These are phyloP conservation scores for Pungitius pungitius DNA, from an alignment of 2,113 vertebrate species.

Conservation along the genomic window DNA sequence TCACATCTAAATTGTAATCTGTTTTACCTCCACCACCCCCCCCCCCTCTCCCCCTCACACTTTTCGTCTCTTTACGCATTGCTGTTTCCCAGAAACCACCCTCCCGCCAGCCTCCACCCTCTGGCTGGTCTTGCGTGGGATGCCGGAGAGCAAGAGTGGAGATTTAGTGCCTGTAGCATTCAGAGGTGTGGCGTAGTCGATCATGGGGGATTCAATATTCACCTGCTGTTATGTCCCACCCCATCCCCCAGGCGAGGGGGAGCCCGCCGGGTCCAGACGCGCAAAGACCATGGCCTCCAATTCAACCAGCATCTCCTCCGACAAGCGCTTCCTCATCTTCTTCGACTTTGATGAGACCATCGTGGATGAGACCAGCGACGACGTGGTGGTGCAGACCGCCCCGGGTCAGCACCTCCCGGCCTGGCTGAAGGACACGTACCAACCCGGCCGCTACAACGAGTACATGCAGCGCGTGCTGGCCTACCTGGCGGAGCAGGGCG, in stretches of 20 bases:
- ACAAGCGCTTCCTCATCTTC: conserved; percentile 88
- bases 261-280: conserved; percentile 40
- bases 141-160: conserved; percentile 42
- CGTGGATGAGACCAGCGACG: conserved; percentile 93
- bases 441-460: conserved; percentile 88
- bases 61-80: conserved; percentile 18
- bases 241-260: conserved; percentile 78
- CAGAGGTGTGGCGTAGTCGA: conserved; percentile 39
- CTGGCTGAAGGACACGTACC: conserved; percentile 87
- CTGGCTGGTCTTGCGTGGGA: conserved; percentile 44
- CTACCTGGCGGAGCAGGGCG: conserved; percentile 90
- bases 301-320: conserved; percentile 50
- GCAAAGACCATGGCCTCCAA: conserved; percentile 75
- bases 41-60: background rate
- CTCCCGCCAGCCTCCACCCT: conserved; percentile 16
- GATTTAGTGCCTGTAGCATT: conserved; percentile 43
- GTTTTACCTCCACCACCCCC: conserved; percentile 4
- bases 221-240: conserved; percentile 82
- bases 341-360: conserved; percentile 99
- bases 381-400: conserved; percentile 84
- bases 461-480: conserved; percentile 92
- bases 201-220: conserved; percentile 80
- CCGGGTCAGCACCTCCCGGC: conserved; percentile 87
- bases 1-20: conserved; percentile 3
- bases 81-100: conserved; percentile 48